Evolutionary conservation across 2,797 vertebrate genomes (phyloP).

Genomic region (Halcyon smyrnensis): DNA sequence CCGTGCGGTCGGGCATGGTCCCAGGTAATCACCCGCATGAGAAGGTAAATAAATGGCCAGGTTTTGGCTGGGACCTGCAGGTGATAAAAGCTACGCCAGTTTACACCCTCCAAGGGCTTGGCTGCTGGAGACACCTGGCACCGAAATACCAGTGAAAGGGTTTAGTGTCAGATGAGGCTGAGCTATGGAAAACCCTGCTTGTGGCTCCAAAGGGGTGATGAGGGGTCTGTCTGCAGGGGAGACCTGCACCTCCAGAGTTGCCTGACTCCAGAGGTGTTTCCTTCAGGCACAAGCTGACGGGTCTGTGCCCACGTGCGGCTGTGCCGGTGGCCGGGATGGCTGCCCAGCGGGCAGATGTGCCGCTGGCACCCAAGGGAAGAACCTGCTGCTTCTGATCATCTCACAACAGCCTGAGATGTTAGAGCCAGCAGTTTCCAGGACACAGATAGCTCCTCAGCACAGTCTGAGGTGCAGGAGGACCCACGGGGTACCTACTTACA

Average conservation of each 20-base stretch:
- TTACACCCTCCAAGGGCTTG: neutral
- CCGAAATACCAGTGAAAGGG: neutral
- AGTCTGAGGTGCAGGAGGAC: neutral
- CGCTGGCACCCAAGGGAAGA: neutral
- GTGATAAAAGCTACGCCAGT: neutral
- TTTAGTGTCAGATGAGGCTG: neutral
- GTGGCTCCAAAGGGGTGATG: neutral
- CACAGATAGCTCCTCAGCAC: neutral
- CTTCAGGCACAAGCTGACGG: neutral
- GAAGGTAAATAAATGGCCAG: neutral
- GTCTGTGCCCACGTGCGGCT: neutral
- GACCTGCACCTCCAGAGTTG: neutral
- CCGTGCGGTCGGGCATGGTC: neutral
- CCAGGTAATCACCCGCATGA: neutral
- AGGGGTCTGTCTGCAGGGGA: neutral
- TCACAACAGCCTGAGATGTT: neutral
- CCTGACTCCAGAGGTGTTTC: neutral
- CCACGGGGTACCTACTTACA: accelerated
- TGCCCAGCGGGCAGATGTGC: neutral
- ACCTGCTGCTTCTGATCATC: neutral
- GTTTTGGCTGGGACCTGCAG: neutral
- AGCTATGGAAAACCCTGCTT: neutral
- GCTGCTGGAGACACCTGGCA: neutral
- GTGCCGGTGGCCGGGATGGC: neutral
- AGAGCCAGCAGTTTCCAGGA: neutral